phyloP scores from a whole-genome alignment of 2,888 invertebrate genomes.

The Sphaerophoria rueppellii region DNA sequence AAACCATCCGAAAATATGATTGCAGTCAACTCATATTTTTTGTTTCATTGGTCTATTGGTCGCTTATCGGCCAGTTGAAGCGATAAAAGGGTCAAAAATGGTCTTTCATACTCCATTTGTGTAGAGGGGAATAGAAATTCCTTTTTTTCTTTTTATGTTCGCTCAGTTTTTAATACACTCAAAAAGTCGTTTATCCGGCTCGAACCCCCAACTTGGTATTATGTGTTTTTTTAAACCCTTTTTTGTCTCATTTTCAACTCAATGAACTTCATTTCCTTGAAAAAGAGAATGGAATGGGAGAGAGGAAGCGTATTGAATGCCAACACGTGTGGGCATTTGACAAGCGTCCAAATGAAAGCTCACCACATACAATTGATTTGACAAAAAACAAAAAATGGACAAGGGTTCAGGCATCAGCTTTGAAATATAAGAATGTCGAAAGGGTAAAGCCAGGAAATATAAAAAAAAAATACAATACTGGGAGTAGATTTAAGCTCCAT shows the following conservation, averaged over 20 bases:
- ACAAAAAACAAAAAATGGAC: neutral
- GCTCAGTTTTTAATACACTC: constrained; percentile 17
- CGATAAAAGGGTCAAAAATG: constrained; percentile 68
- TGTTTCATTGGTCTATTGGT: constrained; percentile 3
- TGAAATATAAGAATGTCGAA: neutral
- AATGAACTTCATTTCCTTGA: constrained; percentile 45
- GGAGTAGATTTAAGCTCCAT: too few species aligned
- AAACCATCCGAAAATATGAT: constrained; percentile 20
- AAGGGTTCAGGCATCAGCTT: neutral
- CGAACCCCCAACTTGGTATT: constrained; percentile 7
- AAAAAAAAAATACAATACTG: too few species aligned
- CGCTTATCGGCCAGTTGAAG: constrained; percentile 71
- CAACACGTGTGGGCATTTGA: constrained; percentile 68
- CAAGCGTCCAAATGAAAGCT: constrained; percentile 29
- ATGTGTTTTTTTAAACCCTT: constrained; percentile 31
- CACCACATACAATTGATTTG: constrained; percentile 22
- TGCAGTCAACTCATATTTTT: neutral
- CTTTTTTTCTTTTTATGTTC: constrained; percentile 10
- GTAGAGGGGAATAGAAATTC: constrained; percentile 24
- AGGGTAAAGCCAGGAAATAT: too few species aligned
- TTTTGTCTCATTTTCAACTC: constrained; percentile 50
- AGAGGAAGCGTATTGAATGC: constrained; percentile 43
- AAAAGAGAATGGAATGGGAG: neutral
- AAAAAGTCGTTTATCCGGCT: constrained; percentile 46
- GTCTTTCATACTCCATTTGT: constrained; percentile 24